Conservation (phyloP, 2,113 vertebrate species). For the Herpailurus yagouaroundi region DNA sequence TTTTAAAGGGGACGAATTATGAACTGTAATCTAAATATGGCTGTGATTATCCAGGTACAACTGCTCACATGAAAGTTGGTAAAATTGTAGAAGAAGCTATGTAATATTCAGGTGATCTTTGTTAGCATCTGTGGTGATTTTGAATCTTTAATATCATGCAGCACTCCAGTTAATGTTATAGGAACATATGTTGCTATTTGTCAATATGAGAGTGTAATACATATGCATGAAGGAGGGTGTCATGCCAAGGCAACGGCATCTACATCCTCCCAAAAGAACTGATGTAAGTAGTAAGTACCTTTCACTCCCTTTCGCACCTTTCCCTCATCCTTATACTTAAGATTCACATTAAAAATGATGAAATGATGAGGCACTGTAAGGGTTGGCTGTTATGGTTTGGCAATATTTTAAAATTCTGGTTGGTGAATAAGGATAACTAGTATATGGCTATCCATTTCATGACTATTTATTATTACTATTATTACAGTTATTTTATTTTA, state of each 20-base stretch:
- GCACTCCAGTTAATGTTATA: constrained; percentile 21
- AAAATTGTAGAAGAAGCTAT: constrained; percentile 4
- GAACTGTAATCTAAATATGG: constrained; percentile 60
- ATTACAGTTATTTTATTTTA: background rate
- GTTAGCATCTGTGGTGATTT: constrained; percentile 28
- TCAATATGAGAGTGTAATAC: constrained; percentile 1
- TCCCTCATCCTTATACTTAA: background rate
- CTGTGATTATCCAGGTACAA: constrained; percentile 62
- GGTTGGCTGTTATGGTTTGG: background rate
- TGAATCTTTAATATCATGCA: constrained; percentile 20
- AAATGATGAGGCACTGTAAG: background rate
- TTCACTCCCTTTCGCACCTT: background rate
- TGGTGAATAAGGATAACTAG: background rate
- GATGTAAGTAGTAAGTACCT: background rate
- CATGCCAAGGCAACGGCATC: background rate
- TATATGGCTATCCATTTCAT: background rate
- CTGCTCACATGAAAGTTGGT: constrained; percentile 31
- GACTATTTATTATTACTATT: background rate
- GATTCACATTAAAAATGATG: background rate
- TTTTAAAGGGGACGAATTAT: constrained; percentile 68
- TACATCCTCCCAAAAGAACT: background rate
- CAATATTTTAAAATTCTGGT: background rate
- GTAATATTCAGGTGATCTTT: constrained; percentile 11
- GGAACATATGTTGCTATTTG: constrained; percentile 60
- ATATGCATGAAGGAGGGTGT: constrained; percentile 47